Base-by-base conservation (phyloP, 2,888 invertebrate species). In the Falcaria lacertinaria region DNA sequence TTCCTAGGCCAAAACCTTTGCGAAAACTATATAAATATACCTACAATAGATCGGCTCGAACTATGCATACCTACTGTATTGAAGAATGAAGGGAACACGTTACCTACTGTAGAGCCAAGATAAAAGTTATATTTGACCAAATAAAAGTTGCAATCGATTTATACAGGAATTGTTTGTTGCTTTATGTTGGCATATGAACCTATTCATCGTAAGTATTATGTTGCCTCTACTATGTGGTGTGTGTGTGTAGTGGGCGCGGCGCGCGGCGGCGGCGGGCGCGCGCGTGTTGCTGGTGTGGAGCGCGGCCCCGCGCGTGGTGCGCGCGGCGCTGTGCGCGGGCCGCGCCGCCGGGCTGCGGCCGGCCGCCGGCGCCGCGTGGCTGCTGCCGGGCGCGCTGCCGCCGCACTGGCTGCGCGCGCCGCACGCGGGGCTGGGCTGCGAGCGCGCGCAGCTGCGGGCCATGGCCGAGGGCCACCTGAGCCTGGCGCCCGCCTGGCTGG, bases 311-410 rank as follows among this genome's bases (percentile, higher is more conserved):
- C 91, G 93, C 15, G 93, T 92, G 4, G 93, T 93, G 19, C 90
- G 95, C 25, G 91, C 92, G 43, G 93, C 96, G 11, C 93, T 97
- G 91, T 97, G 97, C 72, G 94, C 95, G 69, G 97, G 96, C 0
- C 92, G 89, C 67, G 90, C 87, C 60, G 89, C 92, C 49, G 90
- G 93, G 49, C 95, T 96, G 92, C 92, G 92, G 15, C 92, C 93
- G 0, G 71, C 75, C 37, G 79, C 94, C 55, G 95, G 95, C 33
- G 95, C 94, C 74, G 94, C 95, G 1, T 97, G 97, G 97, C 95
- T 97, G 69, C 85, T 97, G 44, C 96, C 97, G 0, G 89, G 91
- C 28, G 94, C 95, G 93, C 85, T 94, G 15, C 88, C 91, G 5
- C 71, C 85, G 1, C 78, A 90, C 50, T 95, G 95, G 95, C 81